These are phyloP conservation scores for Marronus borbonicus DNA, from an alignment of 2,888 invertebrate species.

Conservation along the genomic window DNA sequence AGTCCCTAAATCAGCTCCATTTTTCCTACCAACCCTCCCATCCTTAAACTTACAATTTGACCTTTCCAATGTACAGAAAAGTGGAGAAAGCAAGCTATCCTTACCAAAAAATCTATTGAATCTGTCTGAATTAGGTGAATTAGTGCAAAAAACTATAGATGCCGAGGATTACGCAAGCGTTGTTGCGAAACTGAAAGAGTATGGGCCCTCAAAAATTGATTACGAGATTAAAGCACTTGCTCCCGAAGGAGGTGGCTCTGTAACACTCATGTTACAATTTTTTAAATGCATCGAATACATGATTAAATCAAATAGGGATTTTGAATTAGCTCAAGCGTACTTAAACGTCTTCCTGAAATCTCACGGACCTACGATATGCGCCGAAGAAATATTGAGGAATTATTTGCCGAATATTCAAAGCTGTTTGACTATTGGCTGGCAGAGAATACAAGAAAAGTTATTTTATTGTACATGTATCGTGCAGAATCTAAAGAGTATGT, in stretches of 20 bases:
- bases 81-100: slow-evolving; percentile 72
- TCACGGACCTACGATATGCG: slow-evolving; percentile 77
- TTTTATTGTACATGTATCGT: slow-evolving; percentile 85
- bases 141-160: slow-evolving; percentile 72
- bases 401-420: slow-evolving; percentile 75
- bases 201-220: slow-evolving; percentile 90
- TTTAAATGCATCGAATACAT: slow-evolving; percentile 81
- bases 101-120: slow-evolving; percentile 76
- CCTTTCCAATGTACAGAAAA: slow-evolving; percentile 70
- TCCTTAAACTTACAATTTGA: slow-evolving; percentile 89
- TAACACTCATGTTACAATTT: slow-evolving; percentile 83
- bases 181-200: slow-evolving; percentile 76
- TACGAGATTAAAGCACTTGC: slow-evolving; percentile 87
- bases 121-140: slow-evolving; percentile 80
- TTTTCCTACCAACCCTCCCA: slow-evolving; percentile 94
- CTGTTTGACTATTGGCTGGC: slow-evolving; percentile 78
- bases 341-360: slow-evolving; percentile 89
- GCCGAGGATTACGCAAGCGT: slow-evolving; percentile 73
- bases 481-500: slow-evolving; percentile 70
- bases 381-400: slow-evolving; percentile 73
- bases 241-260: slow-evolving; percentile 82
- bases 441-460: slow-evolving; percentile 78
- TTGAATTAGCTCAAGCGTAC: slow-evolving; percentile 93
- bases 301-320: slow-evolving; percentile 84
- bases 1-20: slow-evolving; percentile 91